Evolutionary conservation across 1,140 invertebrate genomes (phyloP).

Genomic region (Cryptotermes secundus): DNA sequence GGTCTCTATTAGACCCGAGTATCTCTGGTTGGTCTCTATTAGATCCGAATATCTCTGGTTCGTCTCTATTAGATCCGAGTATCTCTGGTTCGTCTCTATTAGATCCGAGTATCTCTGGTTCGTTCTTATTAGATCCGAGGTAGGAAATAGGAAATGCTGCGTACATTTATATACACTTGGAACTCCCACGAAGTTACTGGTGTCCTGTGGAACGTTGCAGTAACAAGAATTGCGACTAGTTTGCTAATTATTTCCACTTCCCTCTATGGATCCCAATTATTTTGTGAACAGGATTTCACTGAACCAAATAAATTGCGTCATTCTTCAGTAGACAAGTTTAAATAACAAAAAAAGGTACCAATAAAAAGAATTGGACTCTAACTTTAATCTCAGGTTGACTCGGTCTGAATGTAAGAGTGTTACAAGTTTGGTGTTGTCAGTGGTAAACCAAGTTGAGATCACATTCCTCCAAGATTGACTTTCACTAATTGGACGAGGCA

Average conservation of each 20-base stretch:
- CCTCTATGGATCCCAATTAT: background rate
- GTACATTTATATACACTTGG: background rate
- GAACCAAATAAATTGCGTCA: background rate
- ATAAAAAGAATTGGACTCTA: background rate
- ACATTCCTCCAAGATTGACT: background rate
- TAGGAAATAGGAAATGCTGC: no score
- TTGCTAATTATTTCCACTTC: constrained; percentile 8
- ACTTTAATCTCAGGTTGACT: background rate
- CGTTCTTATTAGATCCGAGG: no score
- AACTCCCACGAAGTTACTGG: background rate
- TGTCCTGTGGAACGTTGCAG: background rate
- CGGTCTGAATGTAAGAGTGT: background rate
- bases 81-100: no score
- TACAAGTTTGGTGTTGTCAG: background rate
- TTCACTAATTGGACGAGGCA: background rate
- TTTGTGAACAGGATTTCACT: constrained; percentile 2
- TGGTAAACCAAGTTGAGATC: background rate
- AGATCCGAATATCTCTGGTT: no score
- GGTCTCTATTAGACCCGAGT: no score
- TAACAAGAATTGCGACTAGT: background rate
- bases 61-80: no score
- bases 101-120: no score
- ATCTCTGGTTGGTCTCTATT: no score
- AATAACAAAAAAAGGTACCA: background rate
- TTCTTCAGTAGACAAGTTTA: background rate